These are phyloP conservation scores for Pholis gunnellus DNA, from an alignment of 2,113 vertebrate species.

Conservation along the genomic window DNA sequence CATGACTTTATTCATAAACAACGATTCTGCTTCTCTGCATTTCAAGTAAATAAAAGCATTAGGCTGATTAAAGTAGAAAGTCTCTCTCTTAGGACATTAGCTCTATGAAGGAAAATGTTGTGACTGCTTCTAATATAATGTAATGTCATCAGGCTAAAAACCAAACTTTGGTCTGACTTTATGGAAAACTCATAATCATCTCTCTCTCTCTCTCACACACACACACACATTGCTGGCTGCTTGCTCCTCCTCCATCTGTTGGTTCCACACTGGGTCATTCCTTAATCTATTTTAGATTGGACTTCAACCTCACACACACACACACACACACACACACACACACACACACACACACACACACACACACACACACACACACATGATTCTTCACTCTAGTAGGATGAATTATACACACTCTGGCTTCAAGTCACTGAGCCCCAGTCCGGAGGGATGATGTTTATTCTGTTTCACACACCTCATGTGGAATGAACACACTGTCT, in stretches of 20 bases:
- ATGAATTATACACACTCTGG: slow-evolving; percentile 19
- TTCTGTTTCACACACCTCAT: slow-evolving; percentile 40
- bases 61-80: slow-evolving; percentile 20
- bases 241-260: too few relatives aligned
- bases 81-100: background rate
- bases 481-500: slow-evolving; percentile 39
- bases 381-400: background rate
- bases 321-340: background rate
- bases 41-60: slow-evolving; percentile 10
- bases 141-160: slow-evolving; percentile 8
- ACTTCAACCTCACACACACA: background rate
- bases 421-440: slow-evolving; percentile 17
- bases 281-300: too few relatives aligned
- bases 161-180: background rate
- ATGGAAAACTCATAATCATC: background rate
- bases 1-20: slow-evolving; percentile 8
- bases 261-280: too few relatives aligned
- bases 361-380: background rate
- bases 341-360: background rate
- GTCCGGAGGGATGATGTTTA: slow-evolving; percentile 45
- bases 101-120: slow-evolving; percentile 8
- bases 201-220: background rate
- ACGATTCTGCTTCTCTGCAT: slow-evolving; percentile 17
- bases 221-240: background rate
- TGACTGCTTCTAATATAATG: background rate